These are phyloP conservation scores for Fissipunctia ypsillon DNA, from an alignment of 2,888 invertebrate species.

Conservation along the genomic window DNA sequence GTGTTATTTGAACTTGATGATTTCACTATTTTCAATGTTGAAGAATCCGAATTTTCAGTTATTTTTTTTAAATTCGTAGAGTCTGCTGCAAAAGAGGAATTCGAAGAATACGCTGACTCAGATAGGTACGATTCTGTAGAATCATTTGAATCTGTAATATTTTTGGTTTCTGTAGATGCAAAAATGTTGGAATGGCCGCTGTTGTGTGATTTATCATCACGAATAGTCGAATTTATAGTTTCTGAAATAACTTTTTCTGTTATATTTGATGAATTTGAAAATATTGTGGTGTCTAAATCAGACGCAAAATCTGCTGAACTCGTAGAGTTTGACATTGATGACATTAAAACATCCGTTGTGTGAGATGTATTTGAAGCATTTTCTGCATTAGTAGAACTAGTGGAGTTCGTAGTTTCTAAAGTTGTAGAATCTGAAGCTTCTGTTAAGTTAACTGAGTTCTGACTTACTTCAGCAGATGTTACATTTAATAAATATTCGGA, in stretches of 20 bases:
- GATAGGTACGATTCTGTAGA: conserved; percentile 4
- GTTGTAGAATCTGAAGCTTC: conserved; percentile 20
- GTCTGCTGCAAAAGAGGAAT: conserved; percentile 26
- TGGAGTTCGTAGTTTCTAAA: conserved; percentile 7
- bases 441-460: conserved; percentile 21
- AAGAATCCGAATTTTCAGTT: conserved; percentile 5
- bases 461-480: conserved; percentile 6
- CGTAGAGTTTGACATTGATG: conserved; percentile 33
- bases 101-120: conserved; percentile 20
- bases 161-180: conserved; percentile 3
- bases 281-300: conserved; percentile 23
- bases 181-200: conserved; percentile 7
- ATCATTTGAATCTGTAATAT: conserved; percentile 25
- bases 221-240: conserved; percentile 23
- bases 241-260: conserved; percentile 36
- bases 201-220: conserved; percentile 7
- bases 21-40: conserved; percentile 17
- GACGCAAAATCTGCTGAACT: conserved; percentile 25
- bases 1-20: conserved; percentile 30
- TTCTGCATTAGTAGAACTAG: conserved; percentile 5
- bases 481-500: conserved; percentile 28
- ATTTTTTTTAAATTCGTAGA: conserved; percentile 3
- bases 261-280: conserved; percentile 24
- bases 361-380: conserved; percentile 30
- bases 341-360: conserved; percentile 10